Evolutionary conservation across 1,140 invertebrate genomes (phyloP), one percentile per base, ranked within the genome.

Genomic region (Wasmannia auropunctata): DNA sequence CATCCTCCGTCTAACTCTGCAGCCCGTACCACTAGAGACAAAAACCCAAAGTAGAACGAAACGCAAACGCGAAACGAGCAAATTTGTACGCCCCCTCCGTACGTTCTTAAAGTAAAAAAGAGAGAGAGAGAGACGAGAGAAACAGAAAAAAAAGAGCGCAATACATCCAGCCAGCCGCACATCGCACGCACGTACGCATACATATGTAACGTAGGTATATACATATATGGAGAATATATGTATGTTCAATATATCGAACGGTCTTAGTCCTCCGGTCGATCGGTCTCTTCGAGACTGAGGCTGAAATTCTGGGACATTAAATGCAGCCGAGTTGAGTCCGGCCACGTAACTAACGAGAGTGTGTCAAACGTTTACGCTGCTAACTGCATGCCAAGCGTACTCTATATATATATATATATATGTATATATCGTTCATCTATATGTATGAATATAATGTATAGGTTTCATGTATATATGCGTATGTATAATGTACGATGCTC

Each of bases 1-100:
- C 94, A 95, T 95, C 95, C 95, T 95, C 94, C 94, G 94, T 95
- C 94, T 95, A 95, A 95, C 95, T 95, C 94, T 95, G 95, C 93
- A 95, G 94, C 95, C 94, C 95, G 94, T 95, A 95, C 95, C 94
- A 95, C 95, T 95, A 95, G 86, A 95, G 94, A 95, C 91, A 95
- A 94, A 95, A 94, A 94, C 91, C 79, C 88, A 93, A 94, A 94
- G 87, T 94, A 95, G 91, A 94, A 94, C 91, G 86, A 94, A 94
- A 94, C 90, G 86, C 43, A 79, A 79, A 79, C 91, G 89, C 90
- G 84, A 89, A n/a, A 88, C 89, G 89, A 91, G 88, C 88, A 90
- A 90, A 86, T 90, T 69, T 72, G 40, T 86, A 90, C 86, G 87
- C 63, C 83, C 77, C 79, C 90, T 77, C 65, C 37, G 88, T 22